A percentile compares a stretch with the other conserved stretches of the same genome.
Conservation (phyloP, 1,140 invertebrate genomes). For the Drosophila kohkoa region DNA sequence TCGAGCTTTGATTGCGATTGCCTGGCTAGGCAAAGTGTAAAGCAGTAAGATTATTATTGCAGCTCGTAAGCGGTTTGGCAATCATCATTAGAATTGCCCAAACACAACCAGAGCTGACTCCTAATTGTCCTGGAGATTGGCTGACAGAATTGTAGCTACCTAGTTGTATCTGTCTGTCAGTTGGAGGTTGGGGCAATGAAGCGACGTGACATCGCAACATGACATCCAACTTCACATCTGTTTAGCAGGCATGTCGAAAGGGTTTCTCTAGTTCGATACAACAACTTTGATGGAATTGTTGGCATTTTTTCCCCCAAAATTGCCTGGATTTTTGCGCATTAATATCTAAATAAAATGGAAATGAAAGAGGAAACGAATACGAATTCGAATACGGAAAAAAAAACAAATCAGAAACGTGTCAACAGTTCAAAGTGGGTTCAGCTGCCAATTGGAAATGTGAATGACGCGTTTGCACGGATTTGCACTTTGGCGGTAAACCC, state of each 20-base stretch:
- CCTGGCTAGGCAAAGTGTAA: not conserved
- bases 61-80: constrained; percentile 75
- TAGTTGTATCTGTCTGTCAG: not conserved
- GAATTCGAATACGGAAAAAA: constrained; percentile 17
- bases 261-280: constrained; percentile 40
- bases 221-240: constrained; percentile 8
- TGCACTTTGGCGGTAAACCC: constrained; percentile 49
- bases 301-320: constrained; percentile 69
- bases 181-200: not conserved
- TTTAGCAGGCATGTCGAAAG: constrained; percentile 50
- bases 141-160: not conserved
- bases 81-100: constrained; percentile 66
- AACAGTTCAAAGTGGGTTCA: constrained; percentile 47
- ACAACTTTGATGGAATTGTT: constrained; percentile 76
- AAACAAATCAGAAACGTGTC: constrained; percentile 52
- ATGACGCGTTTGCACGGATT: constrained; percentile 58
- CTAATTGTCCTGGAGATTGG: constrained; percentile 28
- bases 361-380: constrained; percentile 7
- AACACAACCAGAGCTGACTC: constrained; percentile 1
- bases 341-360: constrained; percentile 46
- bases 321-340: constrained; percentile 59
- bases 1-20: constrained; percentile 57
- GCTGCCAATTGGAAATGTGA: constrained; percentile 44
- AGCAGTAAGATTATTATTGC: constrained; percentile 30
- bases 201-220: constrained; percentile 58